Conservation (phyloP, 1,140 invertebrate genomes). For the Cyrtorhinus lividipennis region DNA sequence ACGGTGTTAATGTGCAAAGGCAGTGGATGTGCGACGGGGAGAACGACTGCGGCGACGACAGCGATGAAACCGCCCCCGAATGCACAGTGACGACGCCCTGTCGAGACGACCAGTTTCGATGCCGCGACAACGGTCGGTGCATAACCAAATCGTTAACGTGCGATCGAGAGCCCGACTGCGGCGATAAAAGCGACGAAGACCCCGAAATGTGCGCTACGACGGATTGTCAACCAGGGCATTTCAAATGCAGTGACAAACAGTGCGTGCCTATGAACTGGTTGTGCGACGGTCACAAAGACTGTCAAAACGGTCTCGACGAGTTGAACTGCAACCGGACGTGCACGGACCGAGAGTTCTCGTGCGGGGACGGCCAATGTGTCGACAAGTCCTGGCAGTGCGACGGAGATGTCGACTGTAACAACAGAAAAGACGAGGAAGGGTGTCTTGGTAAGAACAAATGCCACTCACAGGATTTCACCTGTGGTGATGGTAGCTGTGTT, state of each 20-base stretch:
- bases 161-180: slow-evolving; percentile 40
- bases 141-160: slow-evolving; percentile 37
- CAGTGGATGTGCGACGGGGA: slow-evolving; percentile 64
- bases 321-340: slow-evolving; percentile 53
- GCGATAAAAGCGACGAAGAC: slow-evolving; percentile 40
- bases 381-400: slow-evolving; percentile 55
- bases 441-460: neutral
- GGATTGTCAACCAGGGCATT: slow-evolving; percentile 31
- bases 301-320: slow-evolving; percentile 60
- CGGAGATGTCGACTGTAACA: slow-evolving; percentile 47
- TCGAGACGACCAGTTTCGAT: slow-evolving; percentile 34
- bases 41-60: slow-evolving; percentile 62
- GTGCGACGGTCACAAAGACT: slow-evolving; percentile 35
- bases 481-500: neutral
- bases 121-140: slow-evolving; percentile 32
- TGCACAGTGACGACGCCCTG: slow-evolving; percentile 35
- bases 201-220: slow-evolving; percentile 31
- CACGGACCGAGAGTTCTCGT: slow-evolving; percentile 62
- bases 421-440: slow-evolving; percentile 41
- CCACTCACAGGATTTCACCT: neutral
- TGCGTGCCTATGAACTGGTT: slow-evolving; percentile 37
- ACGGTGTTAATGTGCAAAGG: slow-evolving; percentile 67
- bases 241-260: slow-evolving; percentile 38
- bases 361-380: slow-evolving; percentile 45
- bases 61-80: slow-evolving; percentile 53